These are phyloP conservation scores for Xiphorhynchus elegans DNA, from an alignment of 2,113 vertebrate genomes.

Conservation along the genomic window DNA sequence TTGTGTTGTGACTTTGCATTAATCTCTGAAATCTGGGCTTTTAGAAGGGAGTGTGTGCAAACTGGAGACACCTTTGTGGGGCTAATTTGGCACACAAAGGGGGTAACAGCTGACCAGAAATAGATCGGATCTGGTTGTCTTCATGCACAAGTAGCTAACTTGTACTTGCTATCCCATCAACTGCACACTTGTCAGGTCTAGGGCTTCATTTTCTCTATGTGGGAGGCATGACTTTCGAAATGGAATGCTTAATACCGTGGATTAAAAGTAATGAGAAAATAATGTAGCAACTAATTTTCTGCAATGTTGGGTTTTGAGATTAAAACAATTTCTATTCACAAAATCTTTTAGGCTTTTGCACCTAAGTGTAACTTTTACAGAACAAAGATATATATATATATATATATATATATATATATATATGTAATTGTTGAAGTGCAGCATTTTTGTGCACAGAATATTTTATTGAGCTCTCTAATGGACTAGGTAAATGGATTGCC, in stretches of 20 bases:
- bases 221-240: neutral
- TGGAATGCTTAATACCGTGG: neutral
- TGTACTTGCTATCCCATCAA: neutral
- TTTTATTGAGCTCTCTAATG: conserved; percentile 54
- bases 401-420: neutral
- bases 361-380: neutral
- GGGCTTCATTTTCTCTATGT: neutral
- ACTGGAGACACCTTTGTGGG: neutral
- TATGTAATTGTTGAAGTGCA: neutral
- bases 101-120: neutral
- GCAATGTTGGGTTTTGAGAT: neutral
- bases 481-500: conserved; percentile 43
- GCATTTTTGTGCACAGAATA: conserved; percentile 33
- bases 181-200: neutral
- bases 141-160: neutral
- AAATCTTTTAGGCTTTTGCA: conserved; percentile 22
- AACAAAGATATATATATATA: neutral
- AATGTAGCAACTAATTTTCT: neutral
- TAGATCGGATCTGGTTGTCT: neutral
- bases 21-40: neutral
- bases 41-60: neutral
- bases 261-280: neutral
- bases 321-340: neutral
- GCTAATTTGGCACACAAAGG: neutral
- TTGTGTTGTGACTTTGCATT: neutral